Evolutionary conservation across 2,113 vertebrate species (phyloP).

Genomic region (Onychostruthus taczanowskii): DNA sequence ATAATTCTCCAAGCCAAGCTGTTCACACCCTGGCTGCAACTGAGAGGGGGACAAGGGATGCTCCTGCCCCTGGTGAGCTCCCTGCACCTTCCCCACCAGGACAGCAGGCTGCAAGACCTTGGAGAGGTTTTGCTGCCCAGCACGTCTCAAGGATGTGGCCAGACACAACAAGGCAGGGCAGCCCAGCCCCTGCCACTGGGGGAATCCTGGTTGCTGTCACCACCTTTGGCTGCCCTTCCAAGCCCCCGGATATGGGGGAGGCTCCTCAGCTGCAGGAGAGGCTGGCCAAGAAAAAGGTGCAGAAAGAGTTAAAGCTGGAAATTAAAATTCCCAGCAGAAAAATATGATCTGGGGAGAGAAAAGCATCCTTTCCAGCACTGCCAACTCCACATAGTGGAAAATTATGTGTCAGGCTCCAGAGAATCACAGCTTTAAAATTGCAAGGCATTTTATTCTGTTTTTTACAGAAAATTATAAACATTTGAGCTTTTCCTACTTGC

Average conservation of each 20-base stretch:
- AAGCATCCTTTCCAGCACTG: constrained; percentile 17
- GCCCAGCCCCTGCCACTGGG: background rate
- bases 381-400: constrained; percentile 14
- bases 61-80: background rate
- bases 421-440: background rate
- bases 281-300: background rate
- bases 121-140: background rate
- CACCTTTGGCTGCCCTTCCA: background rate
- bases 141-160: background rate
- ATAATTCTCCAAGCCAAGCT: background rate
- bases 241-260: background rate
- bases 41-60: background rate
- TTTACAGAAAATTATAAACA: constrained; percentile 2
- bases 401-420: background rate
- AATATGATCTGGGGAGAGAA: background rate
- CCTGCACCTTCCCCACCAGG: background rate
- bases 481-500: background rate
- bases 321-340: background rate
- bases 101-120: fast-evolving
- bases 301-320: background rate
- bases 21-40: background rate
- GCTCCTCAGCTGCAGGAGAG: background rate
- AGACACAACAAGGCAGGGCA: background rate
- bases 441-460: background rate
- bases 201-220: background rate